Conservation (phyloP, 2,888 invertebrate species). For the Drosophila ezoana region DNA sequence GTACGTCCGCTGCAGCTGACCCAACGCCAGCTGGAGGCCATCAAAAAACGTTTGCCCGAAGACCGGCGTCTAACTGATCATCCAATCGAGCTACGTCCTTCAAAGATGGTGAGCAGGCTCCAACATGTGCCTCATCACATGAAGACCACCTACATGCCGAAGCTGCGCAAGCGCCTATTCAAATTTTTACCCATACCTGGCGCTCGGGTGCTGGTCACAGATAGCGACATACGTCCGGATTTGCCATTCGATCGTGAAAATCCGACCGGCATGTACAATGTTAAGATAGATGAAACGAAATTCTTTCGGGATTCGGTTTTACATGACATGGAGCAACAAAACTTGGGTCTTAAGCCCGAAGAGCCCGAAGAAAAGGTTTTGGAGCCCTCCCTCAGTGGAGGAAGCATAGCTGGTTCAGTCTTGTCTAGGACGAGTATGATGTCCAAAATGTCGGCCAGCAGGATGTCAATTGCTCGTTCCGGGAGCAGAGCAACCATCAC, state of each 20-base stretch:
- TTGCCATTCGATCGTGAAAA: conserved; percentile 53
- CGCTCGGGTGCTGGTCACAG: conserved; percentile 75
- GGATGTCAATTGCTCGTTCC: neutral
- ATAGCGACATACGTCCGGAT: conserved; percentile 66
- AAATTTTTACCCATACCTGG: conserved; percentile 80
- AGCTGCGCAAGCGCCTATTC: conserved; percentile 75
- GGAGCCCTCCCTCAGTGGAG: neutral
- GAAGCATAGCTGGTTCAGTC: neutral
- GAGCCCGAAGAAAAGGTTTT: neutral
- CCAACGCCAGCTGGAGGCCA: conserved; percentile 52
- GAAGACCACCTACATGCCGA: conserved; percentile 57
- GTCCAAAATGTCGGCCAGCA: conserved; percentile 9
- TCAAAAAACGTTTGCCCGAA: conserved; percentile 57
- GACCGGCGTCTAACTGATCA: conserved; percentile 70
- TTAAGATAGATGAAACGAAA: conserved; percentile 37
- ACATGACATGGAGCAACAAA: conserved; percentile 18
- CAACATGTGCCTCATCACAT: conserved; percentile 67
- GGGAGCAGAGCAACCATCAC: neutral
- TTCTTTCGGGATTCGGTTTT: conserved; percentile 57
- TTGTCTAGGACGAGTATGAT: neutral
- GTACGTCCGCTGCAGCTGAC: conserved; percentile 60
- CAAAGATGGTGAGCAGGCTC: conserved; percentile 58
- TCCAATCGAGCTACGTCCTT: conserved; percentile 48
- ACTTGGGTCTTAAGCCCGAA: neutral
- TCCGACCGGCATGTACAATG: conserved; percentile 61